Percentiles rank a stretch among this genome's conserved stretches.
Evolutionary conservation across 2,888 invertebrate genomes (phyloP).

Genomic region (Machimus rusticus): DNA sequence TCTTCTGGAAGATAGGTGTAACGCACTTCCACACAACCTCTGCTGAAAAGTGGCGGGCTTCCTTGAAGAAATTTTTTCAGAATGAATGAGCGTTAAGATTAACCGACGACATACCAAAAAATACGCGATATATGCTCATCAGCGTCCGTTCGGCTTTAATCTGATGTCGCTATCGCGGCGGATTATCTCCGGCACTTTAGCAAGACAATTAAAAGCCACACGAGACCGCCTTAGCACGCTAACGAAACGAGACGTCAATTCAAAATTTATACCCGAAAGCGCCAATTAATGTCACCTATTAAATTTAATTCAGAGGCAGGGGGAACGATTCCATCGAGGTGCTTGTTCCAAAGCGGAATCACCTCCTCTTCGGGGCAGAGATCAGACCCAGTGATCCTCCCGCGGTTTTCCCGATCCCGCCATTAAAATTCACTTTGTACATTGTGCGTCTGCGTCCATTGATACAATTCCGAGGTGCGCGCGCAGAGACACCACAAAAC

Average conservation of each 20-base stretch:
- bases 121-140: neutral
- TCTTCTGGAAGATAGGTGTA: neutral
- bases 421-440: slow-evolving; percentile 28
- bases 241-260: slow-evolving; percentile 9
- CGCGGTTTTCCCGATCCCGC: neutral
- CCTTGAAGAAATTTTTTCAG: neutral
- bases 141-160: neutral
- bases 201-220: neutral
- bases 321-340: neutral
- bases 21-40: neutral
- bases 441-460: neutral
- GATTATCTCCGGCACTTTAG: neutral
- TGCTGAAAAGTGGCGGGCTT: neutral
- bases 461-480: neutral
- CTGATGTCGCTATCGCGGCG: neutral
- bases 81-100: neutral
- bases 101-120: neutral
- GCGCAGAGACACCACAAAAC: slow-evolving; percentile 1
- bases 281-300: slow-evolving; percentile 31
- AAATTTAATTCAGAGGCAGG: slow-evolving; percentile 20
- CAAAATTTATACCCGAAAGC: slow-evolving; percentile 25
- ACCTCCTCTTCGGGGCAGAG: neutral
- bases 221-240: neutral
- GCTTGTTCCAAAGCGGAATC: neutral
- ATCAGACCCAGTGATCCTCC: neutral